Conservation (phyloP, 2,113 vertebrate species). For the Mugil cephalus region DNA sequence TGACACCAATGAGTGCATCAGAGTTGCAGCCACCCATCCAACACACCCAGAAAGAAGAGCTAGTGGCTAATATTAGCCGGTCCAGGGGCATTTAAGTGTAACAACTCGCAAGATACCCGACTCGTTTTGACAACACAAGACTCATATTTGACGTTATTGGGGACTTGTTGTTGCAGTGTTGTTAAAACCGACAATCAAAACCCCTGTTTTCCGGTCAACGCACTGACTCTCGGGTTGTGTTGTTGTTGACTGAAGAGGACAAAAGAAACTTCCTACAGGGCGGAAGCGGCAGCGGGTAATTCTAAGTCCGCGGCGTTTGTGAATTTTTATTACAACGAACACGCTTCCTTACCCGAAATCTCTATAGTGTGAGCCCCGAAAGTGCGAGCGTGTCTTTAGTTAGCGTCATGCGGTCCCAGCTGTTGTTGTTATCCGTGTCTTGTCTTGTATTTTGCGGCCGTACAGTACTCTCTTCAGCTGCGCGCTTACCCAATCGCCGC, state of each 20-base stretch:
- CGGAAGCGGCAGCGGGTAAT: constrained; percentile 60
- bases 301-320: not conserved
- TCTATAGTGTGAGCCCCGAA: constrained; percentile 12
- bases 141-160: not conserved
- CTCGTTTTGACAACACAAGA: not conserved
- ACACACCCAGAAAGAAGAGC: constrained; percentile 51
- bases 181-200: not conserved
- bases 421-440: constrained; percentile 51
- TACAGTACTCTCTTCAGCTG: constrained; percentile 54
- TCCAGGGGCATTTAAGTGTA: constrained; percentile 63
- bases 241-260: constrained; percentile 77
- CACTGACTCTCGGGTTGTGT: constrained; percentile 50
- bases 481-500: constrained; percentile 71
- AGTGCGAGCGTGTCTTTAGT: constrained; percentile 29
- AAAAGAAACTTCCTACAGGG: constrained; percentile 80
- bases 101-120: constrained; percentile 1
- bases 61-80: constrained; percentile 16
- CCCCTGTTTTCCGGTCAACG: not conserved
- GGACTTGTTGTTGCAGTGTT: not conserved
- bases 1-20: constrained; percentile 30
- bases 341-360: constrained; percentile 68
- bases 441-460: constrained; percentile 35
- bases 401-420: constrained; percentile 42
- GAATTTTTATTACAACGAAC: accelerated
- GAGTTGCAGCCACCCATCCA: constrained; percentile 13